Conservation (phyloP, 1,140 invertebrate genomes). For the Oryctes rhinoceros region DNA sequence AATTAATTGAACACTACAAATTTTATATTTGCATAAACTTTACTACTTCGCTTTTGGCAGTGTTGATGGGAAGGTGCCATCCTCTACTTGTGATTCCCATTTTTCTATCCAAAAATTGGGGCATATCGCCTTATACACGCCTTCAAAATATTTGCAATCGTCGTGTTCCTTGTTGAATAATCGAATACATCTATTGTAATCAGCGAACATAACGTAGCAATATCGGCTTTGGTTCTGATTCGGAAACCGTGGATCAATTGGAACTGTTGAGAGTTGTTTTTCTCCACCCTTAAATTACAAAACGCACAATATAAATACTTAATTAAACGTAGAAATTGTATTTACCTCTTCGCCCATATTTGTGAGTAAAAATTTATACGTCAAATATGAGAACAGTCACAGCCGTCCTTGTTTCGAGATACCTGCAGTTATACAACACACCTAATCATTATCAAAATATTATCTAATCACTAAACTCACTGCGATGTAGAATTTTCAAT, state of each 20-base stretch:
- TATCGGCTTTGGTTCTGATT: constrained; percentile 44
- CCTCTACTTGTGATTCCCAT: constrained; percentile 32
- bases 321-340: neutral
- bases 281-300: constrained; percentile 18
- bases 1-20: neutral
- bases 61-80: constrained; percentile 19
- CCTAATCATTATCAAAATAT: neutral
- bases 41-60: constrained; percentile 43
- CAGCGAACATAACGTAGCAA: constrained; percentile 47
- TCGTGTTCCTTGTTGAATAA: constrained; percentile 42
- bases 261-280: neutral
- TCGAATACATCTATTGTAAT: constrained; percentile 47
- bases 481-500: no score
- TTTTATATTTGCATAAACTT: neutral
- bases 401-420: neutral
- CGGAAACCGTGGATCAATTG: constrained; percentile 47
- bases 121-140: constrained; percentile 30
- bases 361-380: neutral
- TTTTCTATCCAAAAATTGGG: constrained; percentile 40
- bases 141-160: constrained; percentile 39
- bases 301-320: neutral
- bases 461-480: constrained; percentile 18
- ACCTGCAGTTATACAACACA: constrained; percentile 8
- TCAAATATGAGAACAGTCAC: neutral
- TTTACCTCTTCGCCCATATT: neutral